Evolutionary conservation across 2,113 vertebrate genomes (phyloP), one percentile per base, ranked within the genome.

Genomic region (Maccullochella peelii): DNA sequence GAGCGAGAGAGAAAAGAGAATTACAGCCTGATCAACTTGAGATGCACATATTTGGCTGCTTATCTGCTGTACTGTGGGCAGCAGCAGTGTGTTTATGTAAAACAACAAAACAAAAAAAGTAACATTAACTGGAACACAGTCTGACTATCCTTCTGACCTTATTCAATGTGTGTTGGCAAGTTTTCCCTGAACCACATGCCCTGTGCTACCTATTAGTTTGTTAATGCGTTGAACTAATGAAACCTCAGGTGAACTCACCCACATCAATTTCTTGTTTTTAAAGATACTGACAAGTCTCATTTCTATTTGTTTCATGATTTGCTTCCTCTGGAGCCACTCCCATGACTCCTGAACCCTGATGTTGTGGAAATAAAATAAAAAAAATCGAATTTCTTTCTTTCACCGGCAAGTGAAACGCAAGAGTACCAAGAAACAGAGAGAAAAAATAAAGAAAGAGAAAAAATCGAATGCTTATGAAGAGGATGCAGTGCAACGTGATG

Each of bases 261-360:
- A 27, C 2, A 57, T 40, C 58, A 50, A 65, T 68, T n/a, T 38
- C 61, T n/a, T 36, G 25, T 67, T 36, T 33, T 57, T 23, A 42
- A 47, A 80, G 36, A 50, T 36, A 75, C 59, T 82, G 58, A 82
- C 79, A 82, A 50, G 57, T 66, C 58, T 75, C n/a, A 67, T 83
- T 74, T 54, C 30, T 58, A 16, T 84, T 82, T 72, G 50, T 63
- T 54, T 40, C 25, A 79, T n/a, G 70, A 42, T 61, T 75, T 71
- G 47, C 59, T 75, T 80, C 54, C 59, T 40, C 59, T 36, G 61
- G n/a, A 55, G 38, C 25, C 8, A 71, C 61, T 69, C 66, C 54
- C 68, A 58, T 42, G 52, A 67, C 58, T 65, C 6, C 79, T 52
- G 16, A 68, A 68, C 54, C 40, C 55, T 58, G 27, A 61, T 61